Conservation (phyloP, 2,888 invertebrate genomes). For the Athrips mouffetella region DNA sequence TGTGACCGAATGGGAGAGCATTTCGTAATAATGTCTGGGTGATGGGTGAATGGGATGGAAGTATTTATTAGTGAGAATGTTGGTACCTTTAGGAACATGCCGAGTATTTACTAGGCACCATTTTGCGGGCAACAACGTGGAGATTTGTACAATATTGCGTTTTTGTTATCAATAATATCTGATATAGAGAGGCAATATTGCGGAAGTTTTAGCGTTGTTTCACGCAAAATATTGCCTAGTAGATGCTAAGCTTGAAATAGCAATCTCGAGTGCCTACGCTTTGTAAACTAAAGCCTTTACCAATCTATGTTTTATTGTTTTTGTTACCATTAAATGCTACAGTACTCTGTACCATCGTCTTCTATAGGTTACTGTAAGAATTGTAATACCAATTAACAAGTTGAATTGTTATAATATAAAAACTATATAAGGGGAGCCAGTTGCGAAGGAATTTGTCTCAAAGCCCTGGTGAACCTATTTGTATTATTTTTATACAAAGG, state of each 20-base stretch:
- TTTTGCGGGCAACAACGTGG: too few species aligned
- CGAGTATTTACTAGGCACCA: too few species aligned
- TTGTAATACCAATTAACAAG: constrained; percentile 75
- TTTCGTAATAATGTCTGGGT: constrained; percentile 33
- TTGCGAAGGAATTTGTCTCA: constrained; percentile 21
- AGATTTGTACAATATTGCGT: too few species aligned
- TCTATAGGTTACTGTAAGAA: constrained; percentile 69
- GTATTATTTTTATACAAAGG: constrained; percentile 74
- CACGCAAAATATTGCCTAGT: too few species aligned
- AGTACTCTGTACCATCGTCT: constrained; percentile 74
- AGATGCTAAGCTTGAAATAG: too few species aligned
- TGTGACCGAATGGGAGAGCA: constrained; percentile 46
- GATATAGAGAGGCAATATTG: too few species aligned
- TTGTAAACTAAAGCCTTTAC: constrained; percentile 75
- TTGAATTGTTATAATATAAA: constrained; percentile 77
- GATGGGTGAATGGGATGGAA: constrained; percentile 54
- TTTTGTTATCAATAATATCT: too few species aligned
- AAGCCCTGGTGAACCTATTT: constrained; percentile 48
- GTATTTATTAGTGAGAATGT: constrained; percentile 78
- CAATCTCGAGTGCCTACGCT: constrained; percentile 79
- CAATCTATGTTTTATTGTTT: constrained; percentile 73
- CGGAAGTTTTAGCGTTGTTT: too few species aligned
- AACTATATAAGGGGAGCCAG: constrained; percentile 42
- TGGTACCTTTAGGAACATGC: constrained; percentile 63
- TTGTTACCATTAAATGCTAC: constrained; percentile 75